Conservation (phyloP, 2,113 vertebrate species). For the Rhineura floridana region DNA sequence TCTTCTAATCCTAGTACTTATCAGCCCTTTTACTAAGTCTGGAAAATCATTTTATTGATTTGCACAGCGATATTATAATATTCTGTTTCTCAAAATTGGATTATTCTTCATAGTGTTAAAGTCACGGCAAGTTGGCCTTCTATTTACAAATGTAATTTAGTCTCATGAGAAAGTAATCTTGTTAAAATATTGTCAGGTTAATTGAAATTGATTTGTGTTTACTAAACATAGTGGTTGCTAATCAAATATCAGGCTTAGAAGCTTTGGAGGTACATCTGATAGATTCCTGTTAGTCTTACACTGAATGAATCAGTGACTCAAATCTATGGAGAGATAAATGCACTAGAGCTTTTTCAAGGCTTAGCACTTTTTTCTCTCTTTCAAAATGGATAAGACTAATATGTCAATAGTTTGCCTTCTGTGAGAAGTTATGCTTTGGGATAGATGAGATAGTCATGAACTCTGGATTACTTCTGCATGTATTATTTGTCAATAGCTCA, state of each 20-base stretch:
- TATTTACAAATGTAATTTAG: conserved; percentile 68
- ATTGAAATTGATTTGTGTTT: conserved; percentile 74
- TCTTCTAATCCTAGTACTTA: conserved; percentile 38
- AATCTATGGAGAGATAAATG: conserved; percentile 37
- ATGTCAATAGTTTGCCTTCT: background rate
- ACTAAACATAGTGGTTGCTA: conserved; percentile 65
- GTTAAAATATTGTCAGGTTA: conserved; percentile 75
- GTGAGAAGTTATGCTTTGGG: conserved; percentile 25
- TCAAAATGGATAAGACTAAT: conserved; percentile 16
- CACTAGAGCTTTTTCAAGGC: conserved; percentile 1
- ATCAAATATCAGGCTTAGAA: conserved; percentile 48
- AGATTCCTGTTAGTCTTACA: conserved; percentile 16
- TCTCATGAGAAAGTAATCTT: conserved; percentile 67
- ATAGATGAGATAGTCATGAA: background rate
- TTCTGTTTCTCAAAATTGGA: conserved; percentile 53
- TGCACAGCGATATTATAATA: conserved; percentile 40
- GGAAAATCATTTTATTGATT: conserved; percentile 61
- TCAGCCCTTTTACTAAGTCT: conserved; percentile 61
- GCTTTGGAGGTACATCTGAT: conserved; percentile 29
- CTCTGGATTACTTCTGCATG: conserved; percentile 27
- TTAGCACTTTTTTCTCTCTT: conserved; percentile 22
- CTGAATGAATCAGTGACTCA: conserved; percentile 24
- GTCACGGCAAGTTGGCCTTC: conserved; percentile 64
- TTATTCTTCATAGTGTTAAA: conserved; percentile 66
- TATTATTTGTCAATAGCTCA: background rate